phyloP scores from a whole-genome alignment of 53 echinoderm and acorn worm species.

The Arbacia lixula region DNA sequence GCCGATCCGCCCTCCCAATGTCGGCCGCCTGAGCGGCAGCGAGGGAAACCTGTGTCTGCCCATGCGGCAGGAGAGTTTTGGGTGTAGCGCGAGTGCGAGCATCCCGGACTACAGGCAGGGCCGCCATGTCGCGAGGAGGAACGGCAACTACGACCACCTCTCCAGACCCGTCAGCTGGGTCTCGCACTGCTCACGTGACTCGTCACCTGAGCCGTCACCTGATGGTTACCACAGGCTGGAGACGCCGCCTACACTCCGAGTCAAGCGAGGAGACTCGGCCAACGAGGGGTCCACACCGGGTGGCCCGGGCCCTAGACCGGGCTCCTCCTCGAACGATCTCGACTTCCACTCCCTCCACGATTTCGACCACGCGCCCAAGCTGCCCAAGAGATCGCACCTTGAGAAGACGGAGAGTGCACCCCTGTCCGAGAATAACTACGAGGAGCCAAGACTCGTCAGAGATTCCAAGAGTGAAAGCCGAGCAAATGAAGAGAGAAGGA shows the following conservation, averaged over 20 bases:
- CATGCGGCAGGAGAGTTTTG: slow-evolving; percentile 34
- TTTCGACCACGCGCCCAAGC: slow-evolving; percentile 26
- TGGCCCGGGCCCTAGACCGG: not conserved
- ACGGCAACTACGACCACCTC: slow-evolving; percentile 48
- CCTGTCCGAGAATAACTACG: slow-evolving; percentile 28
- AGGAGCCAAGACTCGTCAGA: slow-evolving; percentile 10
- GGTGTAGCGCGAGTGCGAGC: slow-evolving; percentile 38
- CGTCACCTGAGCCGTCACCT: slow-evolving; percentile 51
- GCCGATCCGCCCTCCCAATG: slow-evolving; percentile 35
- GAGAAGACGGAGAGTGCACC: slow-evolving; percentile 37
- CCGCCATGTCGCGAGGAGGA: slow-evolving; percentile 20
- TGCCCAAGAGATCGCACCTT: not conserved
- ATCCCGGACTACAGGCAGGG: slow-evolving; percentile 39
- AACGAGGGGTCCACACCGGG: too few species aligned
- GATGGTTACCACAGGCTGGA: slow-evolving; percentile 47
- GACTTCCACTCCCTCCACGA: slow-evolving; percentile 36
- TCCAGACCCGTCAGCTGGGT: slow-evolving; percentile 47
- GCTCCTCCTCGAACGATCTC: slow-evolving; percentile 36
- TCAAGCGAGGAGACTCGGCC: slow-evolving; percentile 32
- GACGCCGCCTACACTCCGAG: slow-evolving; percentile 25
- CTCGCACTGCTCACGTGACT: slow-evolving; percentile 42
- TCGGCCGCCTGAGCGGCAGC: slow-evolving; percentile 43
- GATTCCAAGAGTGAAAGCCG: not conserved
- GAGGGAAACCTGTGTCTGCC: slow-evolving; percentile 50
- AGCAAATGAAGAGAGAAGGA: not conserved